Conservation (phyloP, 2,888 invertebrate species). For the Antheraea yamamai region DNA sequence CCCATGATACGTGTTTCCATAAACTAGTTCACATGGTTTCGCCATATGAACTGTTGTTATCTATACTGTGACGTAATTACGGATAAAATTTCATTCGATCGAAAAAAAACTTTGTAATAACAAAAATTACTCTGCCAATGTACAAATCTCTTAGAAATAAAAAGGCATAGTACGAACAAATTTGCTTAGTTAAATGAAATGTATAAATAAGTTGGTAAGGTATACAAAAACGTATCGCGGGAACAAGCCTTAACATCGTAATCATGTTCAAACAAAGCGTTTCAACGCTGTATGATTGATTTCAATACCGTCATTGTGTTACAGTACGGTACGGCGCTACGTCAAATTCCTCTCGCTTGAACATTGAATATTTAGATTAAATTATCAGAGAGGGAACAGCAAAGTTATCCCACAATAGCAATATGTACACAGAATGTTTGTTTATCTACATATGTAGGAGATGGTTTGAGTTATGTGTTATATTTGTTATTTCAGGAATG, state of each 20-base stretch:
- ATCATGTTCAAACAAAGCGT: slow-evolving; percentile 66
- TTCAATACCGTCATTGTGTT: slow-evolving; percentile 27
- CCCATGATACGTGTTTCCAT: not conserved
- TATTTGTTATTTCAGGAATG: slow-evolving; percentile 4
- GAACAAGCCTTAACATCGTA: slow-evolving; percentile 53
- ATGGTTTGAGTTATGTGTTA: slow-evolving; percentile 2
- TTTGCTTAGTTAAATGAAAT: not conserved
- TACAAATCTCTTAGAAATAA: not conserved
- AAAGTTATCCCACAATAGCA: slow-evolving; percentile 4
- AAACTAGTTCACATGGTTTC: not conserved
- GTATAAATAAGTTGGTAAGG: not conserved
- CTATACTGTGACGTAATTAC: not conserved
- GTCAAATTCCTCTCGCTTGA: slow-evolving; percentile 8
- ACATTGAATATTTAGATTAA: slow-evolving; percentile 14
- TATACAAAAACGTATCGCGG: not conserved
- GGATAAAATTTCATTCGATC: not conserved
- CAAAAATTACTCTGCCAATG: no score
- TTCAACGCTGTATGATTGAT: slow-evolving; percentile 52
- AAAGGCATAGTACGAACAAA: not conserved
- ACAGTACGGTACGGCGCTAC: slow-evolving; percentile 5
- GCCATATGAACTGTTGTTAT: not conserved
- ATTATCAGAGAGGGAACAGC: slow-evolving; percentile 4
- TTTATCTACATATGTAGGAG: not conserved
- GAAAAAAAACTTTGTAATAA: not conserved
- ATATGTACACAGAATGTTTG: slow-evolving; percentile 9